Percentiles rank a stretch among this genome's conserved stretches.
These are phyloP conservation scores for Platysteira castanea DNA, from an alignment of 2,113 vertebrate genomes.

Conservation along the genomic window DNA sequence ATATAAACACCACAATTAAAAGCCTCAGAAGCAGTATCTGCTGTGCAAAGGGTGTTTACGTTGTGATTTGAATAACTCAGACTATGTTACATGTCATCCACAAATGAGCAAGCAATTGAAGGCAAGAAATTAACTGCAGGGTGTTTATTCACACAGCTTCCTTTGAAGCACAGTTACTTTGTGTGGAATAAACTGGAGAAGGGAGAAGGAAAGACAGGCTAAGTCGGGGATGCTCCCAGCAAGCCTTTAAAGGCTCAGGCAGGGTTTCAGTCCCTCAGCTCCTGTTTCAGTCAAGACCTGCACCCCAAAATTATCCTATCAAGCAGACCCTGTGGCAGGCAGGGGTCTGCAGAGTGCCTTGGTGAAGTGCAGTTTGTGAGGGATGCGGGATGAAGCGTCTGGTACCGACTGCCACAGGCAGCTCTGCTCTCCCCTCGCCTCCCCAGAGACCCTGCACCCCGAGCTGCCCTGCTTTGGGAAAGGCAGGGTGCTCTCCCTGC, in stretches of 20 bases:
- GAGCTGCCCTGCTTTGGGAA: neutral
- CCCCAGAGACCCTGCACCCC: neutral
- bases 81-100: neutral
- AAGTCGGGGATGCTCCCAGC: neutral
- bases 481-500: neutral
- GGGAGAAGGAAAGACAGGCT: neutral
- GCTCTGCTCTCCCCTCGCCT: neutral
- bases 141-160: constrained; percentile 42
- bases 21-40: constrained; percentile 10
- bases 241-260: neutral
- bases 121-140: constrained; percentile 63
- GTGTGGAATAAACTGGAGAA: neutral
- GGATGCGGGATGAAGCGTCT: neutral
- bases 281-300: neutral
- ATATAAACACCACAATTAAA: constrained; percentile 52
- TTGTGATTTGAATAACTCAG: neutral
- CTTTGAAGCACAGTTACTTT: constrained; percentile 60
- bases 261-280: neutral
- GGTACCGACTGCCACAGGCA: neutral
- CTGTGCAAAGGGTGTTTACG: constrained; percentile 1
- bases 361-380: neutral
- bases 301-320: neutral
- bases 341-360: neutral
- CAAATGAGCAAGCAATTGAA: constrained; percentile 49
- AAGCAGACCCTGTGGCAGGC: neutral